Evolutionary conservation across 2,888 invertebrate genomes (phyloP).

Genomic region (Boloria euphrosyne): DNA sequence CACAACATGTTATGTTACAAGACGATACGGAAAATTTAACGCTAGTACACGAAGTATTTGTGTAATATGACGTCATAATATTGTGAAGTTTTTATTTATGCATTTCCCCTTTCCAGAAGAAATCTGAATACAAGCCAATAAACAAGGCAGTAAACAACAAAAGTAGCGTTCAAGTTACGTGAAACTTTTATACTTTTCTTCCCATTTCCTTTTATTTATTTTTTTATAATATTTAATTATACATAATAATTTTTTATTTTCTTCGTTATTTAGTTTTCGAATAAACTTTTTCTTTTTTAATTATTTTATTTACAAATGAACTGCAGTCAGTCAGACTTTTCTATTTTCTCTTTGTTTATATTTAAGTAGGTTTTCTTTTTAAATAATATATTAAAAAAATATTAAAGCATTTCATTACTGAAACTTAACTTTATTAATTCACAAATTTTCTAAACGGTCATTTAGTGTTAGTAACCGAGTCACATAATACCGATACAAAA

Average conservation of each 20-base stretch:
- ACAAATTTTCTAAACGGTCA: not conserved
- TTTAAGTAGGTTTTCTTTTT: no score
- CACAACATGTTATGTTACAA: no score
- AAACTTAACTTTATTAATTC: not conserved
- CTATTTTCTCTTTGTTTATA: no score
- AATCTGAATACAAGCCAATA: conserved; percentile 4
- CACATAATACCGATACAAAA: conserved; percentile 14
- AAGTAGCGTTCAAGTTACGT: not conserved
- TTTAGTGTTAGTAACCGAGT: conserved; percentile 3
- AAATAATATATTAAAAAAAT: no score
- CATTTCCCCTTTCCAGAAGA: not conserved
- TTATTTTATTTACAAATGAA: no score
- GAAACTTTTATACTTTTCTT: conserved; percentile 11
- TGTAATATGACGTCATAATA: not conserved
- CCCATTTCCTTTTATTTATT: not conserved
- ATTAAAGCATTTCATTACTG: not conserved
- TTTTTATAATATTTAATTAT: not conserved
- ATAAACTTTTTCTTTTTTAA: no score
- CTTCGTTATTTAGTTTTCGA: no score
- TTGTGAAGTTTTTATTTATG: conserved; percentile 7
- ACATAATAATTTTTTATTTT: not conserved
- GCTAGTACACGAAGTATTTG: not conserved
- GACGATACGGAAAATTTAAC: not conserved
- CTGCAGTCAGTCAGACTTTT: no score
- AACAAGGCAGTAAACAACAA: conserved; percentile 9